These are phyloP conservation scores for Crocodylus rhombifer DNA, from an alignment of 2,797 vertebrate species.

Conservation along the genomic window DNA sequence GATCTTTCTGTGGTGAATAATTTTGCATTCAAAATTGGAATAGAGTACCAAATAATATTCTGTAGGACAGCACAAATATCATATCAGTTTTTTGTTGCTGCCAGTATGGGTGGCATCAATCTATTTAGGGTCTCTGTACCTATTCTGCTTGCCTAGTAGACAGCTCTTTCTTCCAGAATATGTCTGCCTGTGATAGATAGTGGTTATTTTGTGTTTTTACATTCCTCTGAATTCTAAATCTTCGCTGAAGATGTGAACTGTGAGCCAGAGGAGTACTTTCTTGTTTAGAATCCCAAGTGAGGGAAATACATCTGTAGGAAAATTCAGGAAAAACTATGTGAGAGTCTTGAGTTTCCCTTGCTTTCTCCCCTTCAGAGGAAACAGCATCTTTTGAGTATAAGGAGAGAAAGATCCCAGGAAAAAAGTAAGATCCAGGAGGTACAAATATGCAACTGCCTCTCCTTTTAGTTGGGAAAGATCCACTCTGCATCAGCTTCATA, in stretches of 20 bases:
- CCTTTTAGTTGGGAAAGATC: background rate
- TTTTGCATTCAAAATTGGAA: background rate
- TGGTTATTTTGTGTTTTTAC: background rate
- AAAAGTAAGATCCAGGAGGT: background rate
- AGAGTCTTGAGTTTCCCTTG: background rate
- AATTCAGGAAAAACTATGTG: fast-evolving
- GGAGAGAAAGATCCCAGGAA: background rate
- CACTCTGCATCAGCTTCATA: fast-evolving
- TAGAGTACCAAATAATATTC: background rate
- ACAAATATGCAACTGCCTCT: fast-evolving
- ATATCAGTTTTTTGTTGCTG: background rate
- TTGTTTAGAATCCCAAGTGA: background rate
- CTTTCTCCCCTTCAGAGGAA: background rate
- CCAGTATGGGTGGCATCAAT: background rate
- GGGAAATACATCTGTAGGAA: background rate
- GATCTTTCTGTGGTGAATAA: background rate
- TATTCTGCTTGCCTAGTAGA: background rate
- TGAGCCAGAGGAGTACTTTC: background rate
- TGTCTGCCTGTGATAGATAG: background rate
- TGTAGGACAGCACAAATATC: background rate
- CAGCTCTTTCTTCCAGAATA: background rate
- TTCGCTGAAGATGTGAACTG: background rate
- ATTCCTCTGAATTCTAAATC: background rate
- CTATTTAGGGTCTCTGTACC: fast-evolving
- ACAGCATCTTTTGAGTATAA: background rate